These are phyloP conservation scores for Coptotermes formosanus DNA, from an alignment of 1,140 invertebrate genomes.

Conservation along the genomic window DNA sequence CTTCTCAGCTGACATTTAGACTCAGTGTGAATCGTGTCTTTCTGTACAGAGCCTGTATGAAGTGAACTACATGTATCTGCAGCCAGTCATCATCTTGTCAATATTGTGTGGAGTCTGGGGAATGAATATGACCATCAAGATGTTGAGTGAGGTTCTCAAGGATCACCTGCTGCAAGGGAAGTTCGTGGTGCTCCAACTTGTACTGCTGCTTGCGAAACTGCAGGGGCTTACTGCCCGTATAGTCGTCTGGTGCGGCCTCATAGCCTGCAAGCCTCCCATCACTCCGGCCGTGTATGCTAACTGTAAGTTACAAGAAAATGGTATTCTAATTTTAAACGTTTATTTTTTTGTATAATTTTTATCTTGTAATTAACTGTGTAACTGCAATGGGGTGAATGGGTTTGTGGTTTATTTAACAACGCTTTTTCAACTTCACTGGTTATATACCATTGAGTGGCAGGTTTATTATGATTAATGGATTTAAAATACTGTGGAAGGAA, in stretches of 20 bases:
- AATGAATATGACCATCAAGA: conserved; percentile 56
- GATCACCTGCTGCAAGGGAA: conserved; percentile 44
- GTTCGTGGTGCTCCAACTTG: conserved; percentile 54
- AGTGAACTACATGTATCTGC: conserved; percentile 58
- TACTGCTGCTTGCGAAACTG: conserved; percentile 55
- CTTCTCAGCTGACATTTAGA: not conserved
- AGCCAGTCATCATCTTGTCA: conserved; percentile 57
- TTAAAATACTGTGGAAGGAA: no score
- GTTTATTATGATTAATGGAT: no score
- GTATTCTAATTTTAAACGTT: not conserved
- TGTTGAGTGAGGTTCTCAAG: conserved; percentile 49
- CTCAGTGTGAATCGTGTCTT: conserved; percentile 32
- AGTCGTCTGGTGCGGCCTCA: conserved; percentile 46
- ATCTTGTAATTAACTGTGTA: not conserved
- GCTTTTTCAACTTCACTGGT: not conserved
- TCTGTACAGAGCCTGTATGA: conserved; percentile 56
- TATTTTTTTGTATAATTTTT: not conserved
- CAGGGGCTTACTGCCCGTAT: conserved; percentile 52
- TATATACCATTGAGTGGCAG: no score
- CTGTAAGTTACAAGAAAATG: conserved; percentile 42
- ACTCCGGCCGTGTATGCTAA: conserved; percentile 51
- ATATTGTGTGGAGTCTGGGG: conserved; percentile 63
- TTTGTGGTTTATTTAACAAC: not conserved
- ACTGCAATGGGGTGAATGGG: not conserved
- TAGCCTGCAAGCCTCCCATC: conserved; percentile 53